Conservation (phyloP, 2,888 invertebrate species). For the Cryptus viduatorius region DNA sequence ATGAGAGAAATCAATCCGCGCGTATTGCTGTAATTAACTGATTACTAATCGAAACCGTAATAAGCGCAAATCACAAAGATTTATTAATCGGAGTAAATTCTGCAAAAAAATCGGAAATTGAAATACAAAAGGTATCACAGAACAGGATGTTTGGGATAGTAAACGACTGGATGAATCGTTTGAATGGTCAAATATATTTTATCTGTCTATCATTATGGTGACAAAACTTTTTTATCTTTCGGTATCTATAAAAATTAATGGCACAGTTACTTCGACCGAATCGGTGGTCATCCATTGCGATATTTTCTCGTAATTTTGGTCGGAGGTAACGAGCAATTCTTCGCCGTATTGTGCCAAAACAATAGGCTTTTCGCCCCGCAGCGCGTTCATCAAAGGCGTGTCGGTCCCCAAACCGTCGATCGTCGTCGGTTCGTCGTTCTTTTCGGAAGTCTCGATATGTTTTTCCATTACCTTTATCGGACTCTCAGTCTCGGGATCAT, state of each 20-base stretch:
- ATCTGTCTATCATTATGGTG: neutral
- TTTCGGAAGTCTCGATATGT: neutral
- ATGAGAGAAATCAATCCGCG: conserved; percentile 17
- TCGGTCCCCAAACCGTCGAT: neutral
- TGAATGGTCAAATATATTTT: neutral
- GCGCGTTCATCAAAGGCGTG: neutral
- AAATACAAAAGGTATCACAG: too few relatives aligned
- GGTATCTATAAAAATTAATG: conserved; percentile 1
- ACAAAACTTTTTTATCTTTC: neutral
- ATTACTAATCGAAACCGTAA: neutral
- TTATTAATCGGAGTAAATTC: too few relatives aligned
- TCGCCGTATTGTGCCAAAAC: conserved; percentile 8
- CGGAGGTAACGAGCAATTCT: neutral
- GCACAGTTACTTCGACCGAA: neutral
- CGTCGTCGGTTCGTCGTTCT: neutral
- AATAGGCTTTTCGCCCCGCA: neutral
- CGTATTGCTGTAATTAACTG: neutral
- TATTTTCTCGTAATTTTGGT: neutral
- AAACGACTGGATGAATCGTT: neutral
- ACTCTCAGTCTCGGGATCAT: neutral
- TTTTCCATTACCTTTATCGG: neutral
- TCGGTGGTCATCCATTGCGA: neutral
- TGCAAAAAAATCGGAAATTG: too few relatives aligned
- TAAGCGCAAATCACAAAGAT: neutral
- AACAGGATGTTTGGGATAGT: too few relatives aligned